Base-by-base conservation (phyloP, 2,888 invertebrate genomes). In the Lordiphosa fenestrarum region DNA sequence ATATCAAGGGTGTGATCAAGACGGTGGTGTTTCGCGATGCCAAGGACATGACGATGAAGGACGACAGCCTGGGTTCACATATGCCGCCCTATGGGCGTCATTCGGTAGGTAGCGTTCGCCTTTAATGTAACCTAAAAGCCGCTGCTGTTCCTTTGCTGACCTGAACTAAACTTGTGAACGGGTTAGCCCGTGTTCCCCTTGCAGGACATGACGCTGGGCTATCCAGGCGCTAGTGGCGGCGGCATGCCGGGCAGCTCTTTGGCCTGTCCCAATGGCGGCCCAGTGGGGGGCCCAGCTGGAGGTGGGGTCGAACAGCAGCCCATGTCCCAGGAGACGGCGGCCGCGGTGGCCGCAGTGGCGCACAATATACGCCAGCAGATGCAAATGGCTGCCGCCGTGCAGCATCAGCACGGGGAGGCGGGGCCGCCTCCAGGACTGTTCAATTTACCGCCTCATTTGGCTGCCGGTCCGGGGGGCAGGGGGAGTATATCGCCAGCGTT, bases 21-120 rank as follows among this genome's bases (percentile, higher is more conserved):
- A 95, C 96, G 58, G 96, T 97, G 52, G 97, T 97, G 61, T 97
- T 97, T 91, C 92, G 96, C 83, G 97, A 97, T 91, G 94, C 94
- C 10, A 94, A 94, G 88, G 94, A 94, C 89, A 92, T 94, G 86
- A 95, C 95, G 88, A 92, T 94, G 86, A 95, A 95, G 88, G 95
- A 95, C 82, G 80, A 95, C 81, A 73, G 78, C 38, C 50, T 86
- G 52, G 64, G 76, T 6, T 54, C 84, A 15, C 92, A 92, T 75
- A 85, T 93, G 72, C 89, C 90, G 65, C 89, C 90, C 25, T 93
- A 93, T 86, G 92, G 92, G 38, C 89, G 92, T 73, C 90, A 92
- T 87, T 92, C 92, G 89, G 93, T 93, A 90, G 90, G 91, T 90
- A 70, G 39, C 47, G 53, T 87, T 12, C 44, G 37, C 21, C n/a